phyloP scores from a whole-genome alignment of 2,888 invertebrate species.

The Dolomedes plantarius region DNA sequence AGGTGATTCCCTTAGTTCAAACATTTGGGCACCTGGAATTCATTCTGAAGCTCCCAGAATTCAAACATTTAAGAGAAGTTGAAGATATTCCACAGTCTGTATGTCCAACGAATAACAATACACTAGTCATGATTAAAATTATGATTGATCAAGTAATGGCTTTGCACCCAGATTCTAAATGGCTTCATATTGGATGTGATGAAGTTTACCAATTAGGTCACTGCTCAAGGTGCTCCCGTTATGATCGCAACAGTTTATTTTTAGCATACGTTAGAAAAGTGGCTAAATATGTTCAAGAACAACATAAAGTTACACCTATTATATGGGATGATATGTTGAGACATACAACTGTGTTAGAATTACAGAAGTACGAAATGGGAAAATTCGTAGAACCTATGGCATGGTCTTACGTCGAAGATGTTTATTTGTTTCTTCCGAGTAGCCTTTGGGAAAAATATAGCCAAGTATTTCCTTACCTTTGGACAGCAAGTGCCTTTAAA shows the following conservation, averaged over 20 bases:
- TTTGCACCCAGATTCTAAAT: constrained; percentile 72
- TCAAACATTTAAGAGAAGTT: constrained; percentile 82
- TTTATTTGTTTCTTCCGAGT: constrained; percentile 79
- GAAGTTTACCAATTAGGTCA: constrained; percentile 85
- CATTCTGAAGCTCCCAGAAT: constrained; percentile 85
- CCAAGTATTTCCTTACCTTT: constrained; percentile 83
- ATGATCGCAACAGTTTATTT: constrained; percentile 73
- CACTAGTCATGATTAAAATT: constrained; percentile 75
- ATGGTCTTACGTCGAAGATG: constrained; percentile 87
- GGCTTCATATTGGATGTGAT: constrained; percentile 85
- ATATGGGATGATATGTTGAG: constrained; percentile 90
- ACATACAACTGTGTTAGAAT: constrained; percentile 80
- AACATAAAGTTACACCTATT: constrained; percentile 81
- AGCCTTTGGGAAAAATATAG: constrained; percentile 83
- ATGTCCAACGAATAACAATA: constrained; percentile 78
- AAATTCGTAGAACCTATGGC: constrained; percentile 86
- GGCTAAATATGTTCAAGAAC: constrained; percentile 80
- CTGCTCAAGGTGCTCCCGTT: constrained; percentile 80
- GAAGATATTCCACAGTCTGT: constrained; percentile 81
- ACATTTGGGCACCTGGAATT: constrained; percentile 81
- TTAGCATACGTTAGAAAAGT: constrained; percentile 80
- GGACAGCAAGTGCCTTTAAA: constrained; percentile 86
- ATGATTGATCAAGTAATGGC: constrained; percentile 77
- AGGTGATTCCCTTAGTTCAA: constrained; percentile 80
- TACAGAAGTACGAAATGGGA: constrained; percentile 81